Evolutionary conservation across 2,797 vertebrate species (phyloP).

Genomic region (Sternotherus odoratus): DNA sequence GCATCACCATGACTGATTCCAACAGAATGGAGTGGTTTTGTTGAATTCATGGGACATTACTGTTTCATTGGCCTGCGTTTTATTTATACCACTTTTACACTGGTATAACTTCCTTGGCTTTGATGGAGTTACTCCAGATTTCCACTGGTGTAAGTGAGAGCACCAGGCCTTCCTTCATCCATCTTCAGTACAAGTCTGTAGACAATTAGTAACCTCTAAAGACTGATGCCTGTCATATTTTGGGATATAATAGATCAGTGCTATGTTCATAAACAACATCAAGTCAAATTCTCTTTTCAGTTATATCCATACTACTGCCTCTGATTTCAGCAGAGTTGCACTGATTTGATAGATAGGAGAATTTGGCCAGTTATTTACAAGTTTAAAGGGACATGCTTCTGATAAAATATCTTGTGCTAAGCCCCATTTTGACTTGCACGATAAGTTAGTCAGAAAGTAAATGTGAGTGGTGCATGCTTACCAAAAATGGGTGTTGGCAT

Average conservation of each 20-base stretch:
- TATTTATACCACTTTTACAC: rapidly evolving
- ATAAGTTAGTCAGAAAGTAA: background rate
- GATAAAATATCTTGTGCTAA: background rate
- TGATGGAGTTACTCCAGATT: background rate
- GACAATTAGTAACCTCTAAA: background rate
- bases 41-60: background rate
- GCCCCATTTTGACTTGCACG: background rate
- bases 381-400: background rate
- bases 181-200: background rate
- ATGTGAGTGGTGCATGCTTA: background rate
- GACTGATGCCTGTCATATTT: background rate
- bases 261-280: background rate
- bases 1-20: background rate
- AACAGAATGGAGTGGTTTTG: rapidly evolving
- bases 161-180: background rate
- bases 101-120: background rate
- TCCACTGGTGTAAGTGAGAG: background rate
- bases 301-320: background rate
- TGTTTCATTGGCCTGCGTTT: background rate
- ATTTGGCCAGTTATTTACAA: background rate
- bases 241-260: rapidly evolving
- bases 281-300: background rate
- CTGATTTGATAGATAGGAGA: background rate
- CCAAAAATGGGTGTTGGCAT: background rate
- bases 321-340: background rate